A percentile compares a stretch with the other conserved stretches of the same genome.
These are phyloP conservation scores for Limnephilus rhombicus DNA, from an alignment of 2,888 invertebrate genomes.

Conservation along the genomic window DNA sequence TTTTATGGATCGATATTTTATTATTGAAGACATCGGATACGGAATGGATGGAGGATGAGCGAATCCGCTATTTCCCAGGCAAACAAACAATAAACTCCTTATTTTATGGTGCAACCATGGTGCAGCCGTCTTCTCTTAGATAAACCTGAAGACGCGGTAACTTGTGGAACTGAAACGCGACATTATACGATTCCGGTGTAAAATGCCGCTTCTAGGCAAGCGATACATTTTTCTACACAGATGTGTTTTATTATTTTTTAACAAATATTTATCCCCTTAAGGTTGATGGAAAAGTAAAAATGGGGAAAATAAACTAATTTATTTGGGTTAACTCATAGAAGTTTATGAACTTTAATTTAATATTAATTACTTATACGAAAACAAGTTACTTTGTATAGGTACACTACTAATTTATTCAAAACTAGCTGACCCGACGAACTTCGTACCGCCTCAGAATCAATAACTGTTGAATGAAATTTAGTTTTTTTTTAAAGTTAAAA, in stretches of 20 bases:
- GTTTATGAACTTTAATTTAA: too few species aligned
- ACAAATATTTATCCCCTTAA: too few species aligned
- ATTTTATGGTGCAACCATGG: slow-evolving; percentile 62
- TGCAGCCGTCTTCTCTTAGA: slow-evolving; percentile 56
- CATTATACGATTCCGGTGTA: slow-evolving; percentile 56
- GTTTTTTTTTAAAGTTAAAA: too few species aligned
- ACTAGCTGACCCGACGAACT: too few species aligned
- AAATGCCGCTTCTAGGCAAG: background rate
- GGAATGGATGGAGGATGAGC: slow-evolving; percentile 6
- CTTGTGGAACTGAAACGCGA: slow-evolving; percentile 63
- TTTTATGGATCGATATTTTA: slow-evolving; percentile 14
- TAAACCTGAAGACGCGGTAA: slow-evolving; percentile 65
- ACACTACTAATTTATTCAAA: too few species aligned
- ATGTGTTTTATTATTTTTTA: background rate
- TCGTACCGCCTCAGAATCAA: too few species aligned
- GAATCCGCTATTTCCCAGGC: slow-evolving; percentile 9
- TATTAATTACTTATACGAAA: too few species aligned
- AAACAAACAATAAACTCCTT: slow-evolving; percentile 62
- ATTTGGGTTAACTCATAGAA: too few species aligned
- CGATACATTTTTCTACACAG: background rate
- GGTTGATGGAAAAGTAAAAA: too few species aligned
- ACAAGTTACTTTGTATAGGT: too few species aligned
- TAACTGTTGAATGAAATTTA: too few species aligned
- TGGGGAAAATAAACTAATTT: too few species aligned
- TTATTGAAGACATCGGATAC: background rate